Conservation (phyloP, 2,888 invertebrate species). For the Blera fallax region DNA sequence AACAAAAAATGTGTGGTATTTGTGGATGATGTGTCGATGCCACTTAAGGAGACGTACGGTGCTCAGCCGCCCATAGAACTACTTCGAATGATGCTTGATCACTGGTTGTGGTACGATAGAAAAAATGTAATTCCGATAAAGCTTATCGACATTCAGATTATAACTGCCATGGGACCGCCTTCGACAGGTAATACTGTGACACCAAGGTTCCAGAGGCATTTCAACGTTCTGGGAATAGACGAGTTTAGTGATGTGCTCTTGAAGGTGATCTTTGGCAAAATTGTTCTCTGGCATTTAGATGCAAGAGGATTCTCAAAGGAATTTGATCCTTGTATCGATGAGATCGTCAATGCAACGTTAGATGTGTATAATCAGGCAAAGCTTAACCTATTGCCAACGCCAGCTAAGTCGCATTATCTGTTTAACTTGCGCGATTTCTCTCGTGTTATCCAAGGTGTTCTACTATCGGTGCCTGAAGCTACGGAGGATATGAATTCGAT, state of each 20-base stretch:
- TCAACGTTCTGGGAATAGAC: constrained; percentile 92
- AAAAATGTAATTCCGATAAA: constrained; percentile 90
- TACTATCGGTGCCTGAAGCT: constrained; percentile 95
- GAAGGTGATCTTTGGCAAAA: constrained; percentile 92
- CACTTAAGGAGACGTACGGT: constrained; percentile 90
- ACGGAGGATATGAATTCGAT: constrained; percentile 92
- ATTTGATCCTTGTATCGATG: constrained; percentile 95
- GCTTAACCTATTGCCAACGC: constrained; percentile 93
- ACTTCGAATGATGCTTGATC: constrained; percentile 94
- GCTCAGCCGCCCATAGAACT: constrained; percentile 98
- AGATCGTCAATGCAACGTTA: constrained; percentile 93
- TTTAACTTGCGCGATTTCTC: constrained; percentile 97
- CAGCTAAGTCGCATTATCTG: constrained; percentile 95
- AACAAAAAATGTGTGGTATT: constrained; percentile 95
- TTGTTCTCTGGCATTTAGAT: constrained; percentile 97
- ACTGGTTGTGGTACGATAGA: constrained; percentile 94
- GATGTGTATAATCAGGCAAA: constrained; percentile 93
- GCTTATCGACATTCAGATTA: constrained; percentile 92
- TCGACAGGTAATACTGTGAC: constrained; percentile 92
- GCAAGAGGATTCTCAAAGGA: constrained; percentile 97
- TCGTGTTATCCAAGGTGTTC: constrained; percentile 94
- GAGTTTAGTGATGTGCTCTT: constrained; percentile 94
- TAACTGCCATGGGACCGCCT: constrained; percentile 93
- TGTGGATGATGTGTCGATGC: constrained; percentile 98
- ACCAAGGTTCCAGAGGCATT: constrained; percentile 92